Conservation (phyloP, 2,113 vertebrate genomes). For the Aspiorhynchus laticeps region DNA sequence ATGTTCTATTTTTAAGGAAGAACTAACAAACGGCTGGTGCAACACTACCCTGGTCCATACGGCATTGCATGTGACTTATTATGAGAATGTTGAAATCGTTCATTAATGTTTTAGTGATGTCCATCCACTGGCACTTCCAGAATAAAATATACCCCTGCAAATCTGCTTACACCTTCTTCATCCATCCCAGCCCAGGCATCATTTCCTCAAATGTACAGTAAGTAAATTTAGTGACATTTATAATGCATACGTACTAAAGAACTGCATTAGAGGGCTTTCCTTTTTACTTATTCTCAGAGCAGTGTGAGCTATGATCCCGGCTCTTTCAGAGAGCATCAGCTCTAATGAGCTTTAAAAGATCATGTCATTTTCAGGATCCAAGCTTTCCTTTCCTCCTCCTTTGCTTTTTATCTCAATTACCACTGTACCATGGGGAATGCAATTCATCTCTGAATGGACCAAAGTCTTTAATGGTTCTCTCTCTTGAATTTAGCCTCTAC, state of each 20-base stretch:
- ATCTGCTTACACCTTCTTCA: background rate
- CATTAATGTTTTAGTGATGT: constrained; percentile 59
- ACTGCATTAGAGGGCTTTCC: constrained; percentile 71
- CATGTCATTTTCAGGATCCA: constrained; percentile 59
- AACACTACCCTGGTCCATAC: constrained; percentile 1
- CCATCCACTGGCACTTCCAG: constrained; percentile 40
- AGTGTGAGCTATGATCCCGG: constrained; percentile 57
- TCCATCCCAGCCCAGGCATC: constrained; percentile 37
- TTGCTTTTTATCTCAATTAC: constrained; percentile 63
- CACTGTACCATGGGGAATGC: constrained; percentile 39
- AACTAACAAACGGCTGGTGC: too few relatives aligned
- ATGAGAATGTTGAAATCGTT: constrained; percentile 55
- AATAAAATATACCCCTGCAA: background rate
- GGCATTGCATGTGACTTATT: constrained; percentile 35
- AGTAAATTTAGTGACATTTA: constrained; percentile 66
- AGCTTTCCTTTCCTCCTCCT: constrained; percentile 57
- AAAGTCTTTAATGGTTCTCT: constrained; percentile 50
- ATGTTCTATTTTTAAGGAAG: too few relatives aligned
- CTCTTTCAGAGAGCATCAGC: constrained; percentile 56
- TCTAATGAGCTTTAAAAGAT: constrained; percentile 62
- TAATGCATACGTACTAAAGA: constrained; percentile 72
- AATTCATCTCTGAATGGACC: constrained; percentile 53
- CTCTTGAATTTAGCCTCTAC: constrained; percentile 48
- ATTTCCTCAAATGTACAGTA: constrained; percentile 53
- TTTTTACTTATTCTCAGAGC: constrained; percentile 57